Percentiles rank a stretch among this genome's conserved stretches.
Conservation (phyloP, 2,888 invertebrate species). For the Andrena haemorrhoa region DNA sequence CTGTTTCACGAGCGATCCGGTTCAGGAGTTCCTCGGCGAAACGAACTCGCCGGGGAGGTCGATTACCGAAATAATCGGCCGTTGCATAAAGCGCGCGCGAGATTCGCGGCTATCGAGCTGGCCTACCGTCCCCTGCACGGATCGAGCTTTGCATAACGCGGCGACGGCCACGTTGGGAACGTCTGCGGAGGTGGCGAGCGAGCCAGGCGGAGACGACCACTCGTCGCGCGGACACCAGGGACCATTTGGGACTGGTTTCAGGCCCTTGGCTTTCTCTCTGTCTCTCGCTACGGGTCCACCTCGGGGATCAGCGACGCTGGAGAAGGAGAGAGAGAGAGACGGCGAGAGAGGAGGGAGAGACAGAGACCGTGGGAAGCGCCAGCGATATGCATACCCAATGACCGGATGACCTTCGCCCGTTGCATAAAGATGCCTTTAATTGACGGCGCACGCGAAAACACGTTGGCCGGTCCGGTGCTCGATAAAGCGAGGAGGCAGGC, state of each 20-base stretch:
- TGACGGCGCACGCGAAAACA: constrained; percentile 82
- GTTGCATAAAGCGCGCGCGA: constrained; percentile 50
- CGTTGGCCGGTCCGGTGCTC: constrained; percentile 74
- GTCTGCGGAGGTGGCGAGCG: constrained; percentile 24
- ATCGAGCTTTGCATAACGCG: constrained; percentile 51
- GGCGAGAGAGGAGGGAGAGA: constrained; percentile 18
- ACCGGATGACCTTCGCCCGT: constrained; percentile 83
- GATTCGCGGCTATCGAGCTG: constrained; percentile 38
- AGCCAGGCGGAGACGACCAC: background rate
- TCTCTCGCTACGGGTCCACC: constrained; percentile 25
- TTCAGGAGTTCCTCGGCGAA: constrained; percentile 26
- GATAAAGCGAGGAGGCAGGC: constrained; percentile 66
- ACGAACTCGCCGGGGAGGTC: constrained; percentile 39
- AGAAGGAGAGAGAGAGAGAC: background rate
- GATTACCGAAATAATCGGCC: constrained; percentile 61
- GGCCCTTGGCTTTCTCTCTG: constrained; percentile 65
- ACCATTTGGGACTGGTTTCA: constrained; percentile 78
- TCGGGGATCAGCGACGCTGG: background rate
- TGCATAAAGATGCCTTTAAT: constrained; percentile 84
- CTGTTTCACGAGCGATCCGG: constrained; percentile 53
- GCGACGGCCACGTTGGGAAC: background rate
- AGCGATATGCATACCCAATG: constrained; percentile 83
- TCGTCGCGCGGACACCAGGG: constrained; percentile 9
- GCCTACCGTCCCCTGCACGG: constrained; percentile 28
- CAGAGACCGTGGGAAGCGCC: constrained; percentile 79